Percentiles rank a stretch among this genome's conserved stretches.
Conservation (phyloP, 2,888 invertebrate species). For the Oscheius sp. region DNA sequence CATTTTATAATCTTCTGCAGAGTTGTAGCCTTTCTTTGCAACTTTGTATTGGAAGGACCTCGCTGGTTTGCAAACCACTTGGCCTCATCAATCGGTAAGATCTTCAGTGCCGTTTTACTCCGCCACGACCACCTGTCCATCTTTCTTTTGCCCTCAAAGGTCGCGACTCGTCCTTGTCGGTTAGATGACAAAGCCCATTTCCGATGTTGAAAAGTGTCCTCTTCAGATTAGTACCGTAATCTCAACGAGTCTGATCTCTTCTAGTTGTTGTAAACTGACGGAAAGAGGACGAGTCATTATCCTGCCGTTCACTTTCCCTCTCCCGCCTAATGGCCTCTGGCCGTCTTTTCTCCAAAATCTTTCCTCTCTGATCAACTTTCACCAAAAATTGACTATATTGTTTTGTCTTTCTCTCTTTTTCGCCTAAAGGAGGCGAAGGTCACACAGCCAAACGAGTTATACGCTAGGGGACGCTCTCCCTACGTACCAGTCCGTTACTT, state of each 20-base stretch:
- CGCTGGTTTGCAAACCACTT: too few relatives aligned
- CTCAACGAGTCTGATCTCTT: neutral
- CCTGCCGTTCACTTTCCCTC: neutral
- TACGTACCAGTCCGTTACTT: slow-evolving; percentile 14
- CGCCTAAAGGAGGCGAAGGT: slow-evolving; percentile 20
- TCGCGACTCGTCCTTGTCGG: neutral
- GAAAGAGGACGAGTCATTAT: neutral
- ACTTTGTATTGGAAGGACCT: neutral
- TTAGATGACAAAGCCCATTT: neutral
- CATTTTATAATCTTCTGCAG: neutral
- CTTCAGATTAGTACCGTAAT: neutral
- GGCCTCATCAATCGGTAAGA: neutral
- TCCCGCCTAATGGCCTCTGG: neutral
- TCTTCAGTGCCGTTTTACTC: neutral
- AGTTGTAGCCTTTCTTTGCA: neutral
- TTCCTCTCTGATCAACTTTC: neutral
- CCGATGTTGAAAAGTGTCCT: neutral
- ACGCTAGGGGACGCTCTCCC: neutral
- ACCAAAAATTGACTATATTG: neutral
- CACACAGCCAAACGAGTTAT: neutral
- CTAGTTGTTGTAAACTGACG: neutral
- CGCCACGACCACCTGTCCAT: slow-evolving; percentile 3
- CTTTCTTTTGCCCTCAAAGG: neutral
- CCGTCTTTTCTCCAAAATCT: neutral
- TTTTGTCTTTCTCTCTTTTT: neutral